A percentile compares a stretch with the other conserved stretches of the same genome.
These are phyloP conservation scores for Lynx canadensis DNA, from an alignment of 2,113 vertebrate genomes.

Conservation along the genomic window DNA sequence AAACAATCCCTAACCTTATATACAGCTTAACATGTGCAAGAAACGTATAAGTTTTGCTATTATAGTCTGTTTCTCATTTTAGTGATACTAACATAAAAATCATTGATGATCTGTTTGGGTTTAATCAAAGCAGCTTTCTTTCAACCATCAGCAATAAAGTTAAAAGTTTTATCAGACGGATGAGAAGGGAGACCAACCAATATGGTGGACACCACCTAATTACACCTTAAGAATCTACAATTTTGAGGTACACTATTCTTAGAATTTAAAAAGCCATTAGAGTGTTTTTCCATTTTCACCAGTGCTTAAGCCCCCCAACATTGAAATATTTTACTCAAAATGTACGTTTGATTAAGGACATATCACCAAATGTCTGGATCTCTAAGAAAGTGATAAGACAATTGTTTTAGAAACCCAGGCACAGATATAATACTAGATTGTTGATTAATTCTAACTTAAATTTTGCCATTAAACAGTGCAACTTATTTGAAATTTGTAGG, in stretches of 20 bases:
- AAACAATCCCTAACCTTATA: neutral
- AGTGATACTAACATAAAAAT: neutral
- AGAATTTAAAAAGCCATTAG: constrained; percentile 4
- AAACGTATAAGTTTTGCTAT: neutral
- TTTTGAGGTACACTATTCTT: neutral
- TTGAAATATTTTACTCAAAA: constrained; percentile 23
- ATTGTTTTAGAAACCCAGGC: neutral
- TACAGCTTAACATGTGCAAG: neutral
- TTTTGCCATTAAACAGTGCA: neutral
- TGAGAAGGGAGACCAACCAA: neutral
- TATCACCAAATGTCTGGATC: neutral
- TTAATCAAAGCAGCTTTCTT: constrained; percentile 14
- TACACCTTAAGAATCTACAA: neutral
- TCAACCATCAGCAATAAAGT: neutral
- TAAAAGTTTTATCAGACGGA: neutral
- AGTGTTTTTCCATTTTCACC: neutral
- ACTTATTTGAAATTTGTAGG: neutral
- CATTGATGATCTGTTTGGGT: neutral
- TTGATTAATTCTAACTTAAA: neutral
- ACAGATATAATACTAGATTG: neutral
- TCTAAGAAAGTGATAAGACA: neutral
- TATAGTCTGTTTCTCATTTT: neutral
- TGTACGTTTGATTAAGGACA: neutral
- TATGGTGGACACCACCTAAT: neutral
- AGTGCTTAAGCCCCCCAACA: neutral